Evolutionary conservation across 2,888 invertebrate genomes (phyloP), one percentile per base, ranked within the genome.

Genomic region (Seira sanloemensis): DNA sequence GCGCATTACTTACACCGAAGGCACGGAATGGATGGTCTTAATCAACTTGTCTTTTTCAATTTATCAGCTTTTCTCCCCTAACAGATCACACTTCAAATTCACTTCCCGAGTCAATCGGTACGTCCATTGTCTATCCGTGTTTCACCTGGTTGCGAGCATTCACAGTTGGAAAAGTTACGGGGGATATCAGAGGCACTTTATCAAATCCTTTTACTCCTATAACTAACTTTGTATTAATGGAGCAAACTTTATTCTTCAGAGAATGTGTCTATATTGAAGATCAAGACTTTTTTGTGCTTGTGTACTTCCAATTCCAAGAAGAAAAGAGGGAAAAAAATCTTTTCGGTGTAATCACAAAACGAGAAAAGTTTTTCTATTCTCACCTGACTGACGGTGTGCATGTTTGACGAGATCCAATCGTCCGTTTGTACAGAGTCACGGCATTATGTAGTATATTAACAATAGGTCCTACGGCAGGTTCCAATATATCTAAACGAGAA

Each of bases 381-480:
- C 90, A 93, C 91, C 94, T 91, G 86, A 93, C 92, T 88, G 93
- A 93, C 23, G 94, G 94, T 77, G 93, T 93, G 90, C 94, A 94
- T 89, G 93, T 92, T 89, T 93, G 93, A 80, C 93, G 91, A 72
- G 93, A 92, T 69, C 93, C 93, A 66, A 93, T 93, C 71, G 93
- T 93, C 80, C 94, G 91, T 90, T 94, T 93, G 90, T 94, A 93
- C 91, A 93, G 92, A 4, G 93, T 93, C 87, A 89, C 89, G 69
- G 89, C 89, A 74, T 89, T 89, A 82, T 89, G 89, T 24, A 89
- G 81, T 81, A 89, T 89, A 84, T 89, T 89, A 23, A 89, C 89
- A 25, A 89, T 87, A 16, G 89, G 86, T 67, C 89, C 89, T 65
- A 89, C 89, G 67, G 89, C 89, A 54, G 89, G 89, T 77, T 88